Evolutionary conservation across 2,888 invertebrate genomes (phyloP).

Genomic region (Congeria kusceri): DNA sequence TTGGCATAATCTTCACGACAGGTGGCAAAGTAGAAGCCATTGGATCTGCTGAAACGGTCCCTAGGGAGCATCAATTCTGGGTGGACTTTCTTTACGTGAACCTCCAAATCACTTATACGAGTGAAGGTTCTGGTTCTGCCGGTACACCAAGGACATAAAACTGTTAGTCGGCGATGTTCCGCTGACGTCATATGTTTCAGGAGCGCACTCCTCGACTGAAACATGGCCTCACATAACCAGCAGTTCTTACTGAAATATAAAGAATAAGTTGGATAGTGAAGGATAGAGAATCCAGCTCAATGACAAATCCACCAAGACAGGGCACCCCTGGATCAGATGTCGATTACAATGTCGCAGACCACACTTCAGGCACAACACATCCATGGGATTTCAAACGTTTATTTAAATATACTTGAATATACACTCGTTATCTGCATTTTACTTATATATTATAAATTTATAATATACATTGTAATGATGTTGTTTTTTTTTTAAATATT

Average conservation of each 20-base stretch:
- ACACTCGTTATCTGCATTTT: too few species aligned
- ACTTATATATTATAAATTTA: not conserved
- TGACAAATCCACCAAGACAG: too few species aligned
- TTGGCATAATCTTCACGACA: conserved; percentile 30
- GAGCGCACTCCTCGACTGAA: conserved; percentile 1
- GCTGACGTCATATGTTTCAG: conserved; percentile 7
- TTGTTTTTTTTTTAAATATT: not conserved
- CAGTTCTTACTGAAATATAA: conserved; percentile 21
- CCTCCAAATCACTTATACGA: conserved; percentile 23
- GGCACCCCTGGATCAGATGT: too few species aligned
- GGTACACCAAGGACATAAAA: conserved; percentile 33
- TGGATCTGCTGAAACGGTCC: conserved; percentile 4
- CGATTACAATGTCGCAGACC: too few species aligned
- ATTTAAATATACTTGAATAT: not conserved
- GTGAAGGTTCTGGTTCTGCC: conserved; percentile 24
- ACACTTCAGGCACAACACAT: too few species aligned
- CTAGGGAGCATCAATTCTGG: not conserved
- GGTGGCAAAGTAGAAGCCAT: conserved; percentile 31
- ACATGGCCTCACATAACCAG: conserved; percentile 14
- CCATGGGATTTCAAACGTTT: not conserved
- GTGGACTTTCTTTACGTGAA: conserved; percentile 14
- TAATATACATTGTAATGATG: not conserved
- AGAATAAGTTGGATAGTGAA: not conserved
- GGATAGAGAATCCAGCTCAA: not conserved
- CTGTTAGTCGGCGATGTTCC: not conserved